phyloP scores from a whole-genome alignment of 2,797 vertebrate genomes.

The Falco cherrug region DNA sequence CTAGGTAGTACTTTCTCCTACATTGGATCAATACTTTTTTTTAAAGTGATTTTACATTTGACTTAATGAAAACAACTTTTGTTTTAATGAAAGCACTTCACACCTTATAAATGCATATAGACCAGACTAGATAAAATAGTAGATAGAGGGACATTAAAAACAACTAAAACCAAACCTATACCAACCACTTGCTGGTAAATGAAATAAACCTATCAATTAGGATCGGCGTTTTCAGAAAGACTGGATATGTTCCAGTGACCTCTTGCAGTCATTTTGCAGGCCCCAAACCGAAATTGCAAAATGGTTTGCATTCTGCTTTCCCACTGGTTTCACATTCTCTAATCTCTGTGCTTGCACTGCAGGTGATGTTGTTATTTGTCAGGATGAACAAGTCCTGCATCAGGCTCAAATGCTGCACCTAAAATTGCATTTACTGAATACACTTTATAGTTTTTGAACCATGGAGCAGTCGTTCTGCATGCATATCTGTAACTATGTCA shows the following conservation, averaged over 20 bases:
- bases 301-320: background rate
- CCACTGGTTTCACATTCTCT: background rate
- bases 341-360: background rate
- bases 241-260: background rate
- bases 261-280: background rate
- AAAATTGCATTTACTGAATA: background rate
- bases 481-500: background rate
- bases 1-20: background rate
- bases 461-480: background rate
- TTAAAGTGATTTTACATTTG: background rate
- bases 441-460: background rate
- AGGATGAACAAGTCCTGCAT: background rate
- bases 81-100: background rate
- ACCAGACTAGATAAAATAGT: background rate
- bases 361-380: background rate
- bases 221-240: background rate
- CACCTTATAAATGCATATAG: background rate
- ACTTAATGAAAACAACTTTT: background rate
- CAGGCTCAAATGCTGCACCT: background rate
- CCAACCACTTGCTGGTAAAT: background rate
- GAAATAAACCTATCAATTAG: background rate
- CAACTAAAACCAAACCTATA: background rate
- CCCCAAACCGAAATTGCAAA: background rate
- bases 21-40: background rate
- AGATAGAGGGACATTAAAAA: background rate